phyloP scores from a whole-genome alignment of 1,140 invertebrate species.

The Chymomyza costata region DNA sequence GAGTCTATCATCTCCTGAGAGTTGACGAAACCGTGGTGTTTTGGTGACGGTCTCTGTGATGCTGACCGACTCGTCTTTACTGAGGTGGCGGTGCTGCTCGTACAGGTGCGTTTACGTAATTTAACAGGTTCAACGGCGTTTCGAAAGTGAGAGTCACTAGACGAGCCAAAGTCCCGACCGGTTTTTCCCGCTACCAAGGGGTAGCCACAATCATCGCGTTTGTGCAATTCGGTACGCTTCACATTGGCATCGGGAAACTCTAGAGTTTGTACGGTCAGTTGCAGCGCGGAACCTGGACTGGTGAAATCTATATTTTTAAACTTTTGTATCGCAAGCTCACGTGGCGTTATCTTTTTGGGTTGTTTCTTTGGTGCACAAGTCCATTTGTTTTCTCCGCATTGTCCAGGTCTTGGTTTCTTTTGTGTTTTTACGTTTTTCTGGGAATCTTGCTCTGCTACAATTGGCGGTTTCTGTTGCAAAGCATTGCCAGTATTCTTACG shows the following conservation, averaged over 20 bases:
- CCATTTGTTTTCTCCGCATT: neutral
- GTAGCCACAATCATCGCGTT: constrained; percentile 43
- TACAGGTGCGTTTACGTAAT: constrained; percentile 25
- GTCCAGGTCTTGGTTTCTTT: neutral
- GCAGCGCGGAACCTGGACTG: constrained; percentile 26
- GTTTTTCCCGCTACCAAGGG: constrained; percentile 13
- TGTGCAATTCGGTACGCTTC: constrained; percentile 36
- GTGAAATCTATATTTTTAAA: constrained; percentile 60
- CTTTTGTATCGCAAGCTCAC: constrained; percentile 32
- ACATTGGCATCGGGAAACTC: constrained; percentile 55
- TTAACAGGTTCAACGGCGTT: constrained; percentile 51
- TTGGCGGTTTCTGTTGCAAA: too few species aligned
- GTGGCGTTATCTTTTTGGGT: constrained; percentile 12
- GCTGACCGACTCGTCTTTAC: neutral
- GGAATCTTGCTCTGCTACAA: too few species aligned
- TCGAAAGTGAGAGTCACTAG: constrained; percentile 44
- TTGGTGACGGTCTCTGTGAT: neutral
- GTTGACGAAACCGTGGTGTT: neutral
- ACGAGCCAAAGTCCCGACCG: constrained; percentile 25
- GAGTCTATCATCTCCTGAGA: constrained; percentile 53
- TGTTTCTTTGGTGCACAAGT: constrained; percentile 39
- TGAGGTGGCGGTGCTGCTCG: neutral
- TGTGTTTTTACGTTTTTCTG: too few species aligned
- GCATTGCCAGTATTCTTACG: too few species aligned
- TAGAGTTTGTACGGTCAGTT: constrained; percentile 43